Conservation (phyloP, 2,797 vertebrate genomes). For the Betta splendens region DNA sequence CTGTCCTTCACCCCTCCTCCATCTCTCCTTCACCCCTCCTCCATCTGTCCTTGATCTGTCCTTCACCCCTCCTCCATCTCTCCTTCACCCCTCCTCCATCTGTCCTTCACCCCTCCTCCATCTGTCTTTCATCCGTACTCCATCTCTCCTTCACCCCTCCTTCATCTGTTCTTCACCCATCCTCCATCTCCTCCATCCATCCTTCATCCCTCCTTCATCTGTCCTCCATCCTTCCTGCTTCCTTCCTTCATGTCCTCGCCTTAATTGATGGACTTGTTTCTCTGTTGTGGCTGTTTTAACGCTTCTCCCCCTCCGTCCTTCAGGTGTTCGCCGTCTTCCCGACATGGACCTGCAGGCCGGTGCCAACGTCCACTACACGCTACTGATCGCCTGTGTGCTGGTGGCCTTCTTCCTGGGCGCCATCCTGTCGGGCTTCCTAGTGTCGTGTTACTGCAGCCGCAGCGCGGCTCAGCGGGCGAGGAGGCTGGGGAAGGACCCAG, state of each 20-base stretch:
- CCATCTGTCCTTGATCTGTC: no score
- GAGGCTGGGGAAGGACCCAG: constrained; percentile 75
- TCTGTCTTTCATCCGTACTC: no score
- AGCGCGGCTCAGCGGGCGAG: constrained; percentile 47
- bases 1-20: no score
- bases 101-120: no score
- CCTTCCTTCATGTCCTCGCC: background rate
- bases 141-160: constrained; percentile 20
- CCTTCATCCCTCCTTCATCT: no score
- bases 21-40: no score
- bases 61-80: no score
- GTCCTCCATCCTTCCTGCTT: constrained; percentile 17
- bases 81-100: no score
- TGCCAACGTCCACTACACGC: constrained; percentile 82
- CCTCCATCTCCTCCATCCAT: no score
- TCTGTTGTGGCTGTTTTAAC: no score
- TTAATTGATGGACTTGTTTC: no score
- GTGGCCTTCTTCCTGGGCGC: constrained; percentile 87
- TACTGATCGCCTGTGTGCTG: constrained; percentile 85
- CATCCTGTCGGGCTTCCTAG: constrained; percentile 83
- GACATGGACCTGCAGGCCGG: constrained; percentile 56
- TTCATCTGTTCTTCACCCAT: no score
- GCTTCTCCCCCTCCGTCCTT: background rate
- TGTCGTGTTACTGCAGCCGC: constrained; percentile 86
- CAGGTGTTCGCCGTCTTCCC: constrained; percentile 71